Evolutionary conservation across 2,113 vertebrate genomes (phyloP).

Genomic region (Carollia perspicillata): DNA sequence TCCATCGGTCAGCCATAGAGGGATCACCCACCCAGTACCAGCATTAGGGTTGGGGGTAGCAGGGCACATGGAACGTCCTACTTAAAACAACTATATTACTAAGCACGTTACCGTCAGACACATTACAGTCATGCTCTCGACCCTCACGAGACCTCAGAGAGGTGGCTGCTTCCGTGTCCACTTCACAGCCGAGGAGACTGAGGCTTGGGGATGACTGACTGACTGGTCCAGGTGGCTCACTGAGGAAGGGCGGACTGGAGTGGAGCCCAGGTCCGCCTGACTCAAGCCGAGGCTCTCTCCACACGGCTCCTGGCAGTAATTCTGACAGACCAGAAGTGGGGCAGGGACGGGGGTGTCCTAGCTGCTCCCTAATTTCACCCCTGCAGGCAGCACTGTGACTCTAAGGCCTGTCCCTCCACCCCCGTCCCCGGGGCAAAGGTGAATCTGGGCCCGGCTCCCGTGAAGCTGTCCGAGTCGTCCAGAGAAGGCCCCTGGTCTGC

Average conservation of each 20-base stretch:
- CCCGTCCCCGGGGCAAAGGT: not conserved
- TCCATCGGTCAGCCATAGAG: not conserved
- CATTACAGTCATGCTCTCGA: fast-evolving
- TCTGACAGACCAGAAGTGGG: not conserved
- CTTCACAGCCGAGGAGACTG: not conserved
- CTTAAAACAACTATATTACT: not conserved
- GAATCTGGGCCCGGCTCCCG: not conserved
- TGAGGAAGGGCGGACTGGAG: not conserved
- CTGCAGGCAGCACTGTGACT: not conserved
- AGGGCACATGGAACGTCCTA: not conserved
- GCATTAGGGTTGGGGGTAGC: not conserved
- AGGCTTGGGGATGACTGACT: not conserved
- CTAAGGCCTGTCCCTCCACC: too few relatives aligned
- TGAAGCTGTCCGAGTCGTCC: not conserved
- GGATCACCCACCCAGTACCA: not conserved
- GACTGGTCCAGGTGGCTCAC: not conserved
- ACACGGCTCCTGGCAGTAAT: not conserved
- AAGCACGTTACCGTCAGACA: not conserved
- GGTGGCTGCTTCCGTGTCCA: not conserved
- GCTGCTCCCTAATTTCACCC: not conserved
- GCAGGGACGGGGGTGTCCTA: too few relatives aligned
- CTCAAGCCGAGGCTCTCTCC: not conserved
- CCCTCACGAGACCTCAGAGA: not conserved
- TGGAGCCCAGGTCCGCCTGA: not conserved
- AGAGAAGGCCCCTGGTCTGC: not conserved